phyloP scores from a whole-genome alignment of 2,113 vertebrate genomes.

The Anhinga anhinga region DNA sequence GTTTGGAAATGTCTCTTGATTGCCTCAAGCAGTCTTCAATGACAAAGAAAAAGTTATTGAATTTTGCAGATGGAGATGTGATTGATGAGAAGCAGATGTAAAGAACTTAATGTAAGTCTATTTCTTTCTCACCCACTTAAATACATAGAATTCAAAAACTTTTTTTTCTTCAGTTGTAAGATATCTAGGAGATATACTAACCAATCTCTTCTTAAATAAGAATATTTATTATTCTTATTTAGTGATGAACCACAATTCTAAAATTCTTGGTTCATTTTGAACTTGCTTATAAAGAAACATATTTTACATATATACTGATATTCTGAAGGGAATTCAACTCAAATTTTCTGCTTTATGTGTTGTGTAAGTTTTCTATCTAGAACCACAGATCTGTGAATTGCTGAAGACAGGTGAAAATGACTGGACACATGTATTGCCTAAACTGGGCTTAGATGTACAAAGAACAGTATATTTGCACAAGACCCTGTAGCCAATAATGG shows the following conservation, averaged over 20 bases:
- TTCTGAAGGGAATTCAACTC: neutral
- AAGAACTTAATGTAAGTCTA: neutral
- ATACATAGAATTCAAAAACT: neutral
- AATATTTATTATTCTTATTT: neutral
- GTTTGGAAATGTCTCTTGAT: neutral
- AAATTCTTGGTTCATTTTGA: neutral
- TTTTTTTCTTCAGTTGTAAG: neutral
- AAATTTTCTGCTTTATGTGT: neutral
- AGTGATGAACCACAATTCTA: neutral
- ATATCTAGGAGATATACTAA: neutral
- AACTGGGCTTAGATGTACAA: neutral
- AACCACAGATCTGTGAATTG: neutral
- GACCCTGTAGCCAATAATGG: neutral
- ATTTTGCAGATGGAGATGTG: neutral
- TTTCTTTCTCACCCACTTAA: neutral
- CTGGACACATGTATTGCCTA: neutral
- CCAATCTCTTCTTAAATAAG: neutral
- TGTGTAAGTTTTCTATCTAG: neutral
- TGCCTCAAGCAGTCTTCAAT: neutral
- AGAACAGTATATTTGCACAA: neutral
- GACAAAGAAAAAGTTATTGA: neutral
- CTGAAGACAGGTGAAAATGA: neutral
- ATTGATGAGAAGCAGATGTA: slow-evolving; percentile 19
- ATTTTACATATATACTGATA: neutral
- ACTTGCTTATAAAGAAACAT: neutral